A percentile compares a stretch with the other conserved stretches of the same genome.
Conservation (phyloP, 2,797 vertebrate genomes). For the Gephyroberyx darwinii region DNA sequence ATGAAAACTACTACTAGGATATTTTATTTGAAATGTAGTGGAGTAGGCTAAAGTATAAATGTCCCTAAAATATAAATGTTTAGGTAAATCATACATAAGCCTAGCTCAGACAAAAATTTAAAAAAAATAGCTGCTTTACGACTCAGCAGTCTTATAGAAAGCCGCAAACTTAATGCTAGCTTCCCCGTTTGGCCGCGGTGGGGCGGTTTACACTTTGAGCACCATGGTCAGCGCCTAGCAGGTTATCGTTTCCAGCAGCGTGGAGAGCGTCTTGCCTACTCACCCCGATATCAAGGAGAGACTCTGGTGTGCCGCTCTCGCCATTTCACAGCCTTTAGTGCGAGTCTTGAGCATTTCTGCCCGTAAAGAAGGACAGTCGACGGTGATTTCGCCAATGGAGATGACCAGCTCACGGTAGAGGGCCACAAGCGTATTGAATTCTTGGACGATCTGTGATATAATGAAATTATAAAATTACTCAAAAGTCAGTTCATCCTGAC, state of each 20-base stretch:
- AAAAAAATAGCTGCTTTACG: conserved; percentile 32
- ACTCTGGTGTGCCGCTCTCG: conserved; percentile 92
- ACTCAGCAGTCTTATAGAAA: conserved; percentile 38
- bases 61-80: conserved; percentile 25
- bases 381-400: conserved; percentile 94
- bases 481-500: conserved; percentile 1
- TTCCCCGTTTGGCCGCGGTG: neutral
- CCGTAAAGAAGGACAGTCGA: conserved; percentile 89
- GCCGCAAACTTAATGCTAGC: neutral
- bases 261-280: conserved; percentile 62
- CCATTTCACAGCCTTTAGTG: conserved; percentile 95
- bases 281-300: conserved; percentile 96
- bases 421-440: conserved; percentile 98
- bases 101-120: conserved; percentile 22
- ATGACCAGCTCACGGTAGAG: conserved; percentile 96
- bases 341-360: conserved; percentile 93
- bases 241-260: conserved; percentile 43
- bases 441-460: conserved; percentile 94
- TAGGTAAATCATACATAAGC: conserved; percentile 38
- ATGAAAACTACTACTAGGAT: neutral
- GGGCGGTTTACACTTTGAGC: neutral
- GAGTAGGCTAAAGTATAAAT: conserved; percentile 35
- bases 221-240: neutral
- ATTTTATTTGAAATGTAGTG: conserved; percentile 37
- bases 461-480: conserved; percentile 19